Percentiles rank a stretch among this genome's conserved stretches.
These are phyloP conservation scores for Sweltsa coloradensis DNA, from an alignment of 1,140 invertebrate genomes.

Conservation along the genomic window DNA sequence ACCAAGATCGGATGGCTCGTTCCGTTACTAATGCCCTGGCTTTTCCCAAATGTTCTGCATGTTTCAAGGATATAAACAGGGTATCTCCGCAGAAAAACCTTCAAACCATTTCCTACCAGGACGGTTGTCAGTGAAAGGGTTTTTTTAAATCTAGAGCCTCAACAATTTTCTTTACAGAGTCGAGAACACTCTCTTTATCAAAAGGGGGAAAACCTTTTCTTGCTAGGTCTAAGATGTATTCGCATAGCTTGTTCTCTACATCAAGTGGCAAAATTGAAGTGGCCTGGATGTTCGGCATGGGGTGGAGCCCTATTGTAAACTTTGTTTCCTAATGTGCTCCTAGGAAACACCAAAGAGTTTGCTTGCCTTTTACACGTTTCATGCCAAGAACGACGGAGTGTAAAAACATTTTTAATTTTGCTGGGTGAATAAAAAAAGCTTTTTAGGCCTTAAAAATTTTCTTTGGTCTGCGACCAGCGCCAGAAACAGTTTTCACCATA, in stretches of 20 bases:
- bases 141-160: neutral
- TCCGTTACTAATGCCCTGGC: slow-evolving; percentile 11
- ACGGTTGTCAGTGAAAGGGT: slow-evolving; percentile 11
- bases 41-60: slow-evolving; percentile 1
- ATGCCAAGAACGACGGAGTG: too few relatives aligned
- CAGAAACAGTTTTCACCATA: too few relatives aligned
- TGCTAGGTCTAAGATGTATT: neutral
- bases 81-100: slow-evolving; percentile 10
- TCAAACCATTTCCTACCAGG: slow-evolving; percentile 15
- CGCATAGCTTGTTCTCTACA: neutral
- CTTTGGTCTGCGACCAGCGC: too few relatives aligned
- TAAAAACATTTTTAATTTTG: too few relatives aligned
- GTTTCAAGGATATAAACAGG: slow-evolving; percentile 2
- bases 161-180: neutral
- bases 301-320: neutral
- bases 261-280: neutral
- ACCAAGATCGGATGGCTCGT: slow-evolving; percentile 14
- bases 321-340: neutral
- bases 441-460: too few relatives aligned
- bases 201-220: slow-evolving; percentile 2
- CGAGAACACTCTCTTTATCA: neutral
- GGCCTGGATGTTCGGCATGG: neutral
- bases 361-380: neutral
- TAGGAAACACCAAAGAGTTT: neutral
- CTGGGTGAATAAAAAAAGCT: too few relatives aligned